Conservation (phyloP, 2,113 vertebrate species). For the Caretta caretta region DNA sequence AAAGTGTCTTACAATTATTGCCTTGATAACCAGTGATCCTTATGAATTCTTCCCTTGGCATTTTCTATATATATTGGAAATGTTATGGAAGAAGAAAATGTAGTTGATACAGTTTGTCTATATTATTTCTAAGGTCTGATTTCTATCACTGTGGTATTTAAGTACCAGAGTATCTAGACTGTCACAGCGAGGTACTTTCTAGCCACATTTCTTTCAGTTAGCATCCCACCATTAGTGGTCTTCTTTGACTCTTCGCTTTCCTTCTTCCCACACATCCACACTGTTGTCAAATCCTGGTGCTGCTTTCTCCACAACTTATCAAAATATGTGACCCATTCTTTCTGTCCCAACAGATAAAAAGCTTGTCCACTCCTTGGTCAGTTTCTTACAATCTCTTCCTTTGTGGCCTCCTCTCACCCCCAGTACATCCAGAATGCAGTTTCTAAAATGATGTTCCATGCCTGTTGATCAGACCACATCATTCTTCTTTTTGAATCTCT, state of each 20-base stretch:
- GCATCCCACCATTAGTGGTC: slow-evolving; percentile 38
- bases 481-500: neutral
- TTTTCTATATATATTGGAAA: slow-evolving; percentile 7
- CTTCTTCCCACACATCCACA: neutral
- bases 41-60: slow-evolving; percentile 21
- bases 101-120: slow-evolving; percentile 25
- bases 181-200: neutral
- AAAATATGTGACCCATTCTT: slow-evolving; percentile 13
- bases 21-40: slow-evolving; percentile 35
- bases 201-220: slow-evolving; percentile 27
- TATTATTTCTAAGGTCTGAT: slow-evolving; percentile 28
- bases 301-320: slow-evolving; percentile 11
- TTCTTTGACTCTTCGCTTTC: slow-evolving; percentile 48
- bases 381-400: neutral
- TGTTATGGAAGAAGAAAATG: slow-evolving; percentile 19
- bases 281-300: slow-evolving; percentile 51
- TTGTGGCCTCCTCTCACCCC: neutral
- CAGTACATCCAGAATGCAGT: neutral
- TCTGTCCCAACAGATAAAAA: neutral
- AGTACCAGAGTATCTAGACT: slow-evolving; percentile 38
- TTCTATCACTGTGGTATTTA: slow-evolving; percentile 28
- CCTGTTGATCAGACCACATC: neutral
- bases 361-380: neutral
- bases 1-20: slow-evolving; percentile 14
- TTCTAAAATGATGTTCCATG: neutral